Conservation (phyloP, 2,888 invertebrate species). For the Cephus sareptanus region DNA sequence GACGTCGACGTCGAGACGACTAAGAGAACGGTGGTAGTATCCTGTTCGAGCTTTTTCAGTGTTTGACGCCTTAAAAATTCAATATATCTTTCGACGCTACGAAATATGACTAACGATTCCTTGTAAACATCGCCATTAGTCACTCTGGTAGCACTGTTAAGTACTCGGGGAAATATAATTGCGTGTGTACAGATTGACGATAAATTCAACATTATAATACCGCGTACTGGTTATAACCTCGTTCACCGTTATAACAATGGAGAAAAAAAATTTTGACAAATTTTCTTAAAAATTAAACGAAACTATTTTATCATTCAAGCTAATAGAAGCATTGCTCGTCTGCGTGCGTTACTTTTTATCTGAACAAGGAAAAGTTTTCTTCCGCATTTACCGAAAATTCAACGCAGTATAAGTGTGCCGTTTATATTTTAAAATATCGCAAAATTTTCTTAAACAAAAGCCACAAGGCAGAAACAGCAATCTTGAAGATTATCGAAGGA, state of each 20-base stretch:
- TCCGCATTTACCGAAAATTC: not conserved
- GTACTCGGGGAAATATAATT: not conserved
- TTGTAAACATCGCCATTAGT: not conserved
- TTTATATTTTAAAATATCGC: not conserved
- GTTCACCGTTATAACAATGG: not conserved
- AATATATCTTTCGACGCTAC: slow-evolving; percentile 2
- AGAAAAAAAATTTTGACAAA: not conserved
- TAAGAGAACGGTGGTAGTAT: not conserved
- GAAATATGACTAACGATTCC: not conserved
- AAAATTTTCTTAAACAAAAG: not conserved
- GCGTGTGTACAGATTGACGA: not conserved
- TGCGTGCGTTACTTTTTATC: not conserved
- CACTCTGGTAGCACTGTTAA: not conserved
- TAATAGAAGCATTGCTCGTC: not conserved
- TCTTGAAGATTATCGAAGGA: not conserved
- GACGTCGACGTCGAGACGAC: not conserved
- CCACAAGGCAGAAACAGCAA: not conserved
- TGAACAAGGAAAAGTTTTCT: not conserved
- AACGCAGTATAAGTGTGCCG: too few species aligned
- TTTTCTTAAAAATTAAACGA: too few species aligned
- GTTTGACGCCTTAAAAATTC: not conserved
- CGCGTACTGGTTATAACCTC: not conserved
- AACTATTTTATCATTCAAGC: too few species aligned
- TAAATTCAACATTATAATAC: not conserved
- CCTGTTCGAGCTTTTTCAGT: not conserved